phyloP scores from a whole-genome alignment of 2,113 vertebrate species.

The Tor tambroides region DNA sequence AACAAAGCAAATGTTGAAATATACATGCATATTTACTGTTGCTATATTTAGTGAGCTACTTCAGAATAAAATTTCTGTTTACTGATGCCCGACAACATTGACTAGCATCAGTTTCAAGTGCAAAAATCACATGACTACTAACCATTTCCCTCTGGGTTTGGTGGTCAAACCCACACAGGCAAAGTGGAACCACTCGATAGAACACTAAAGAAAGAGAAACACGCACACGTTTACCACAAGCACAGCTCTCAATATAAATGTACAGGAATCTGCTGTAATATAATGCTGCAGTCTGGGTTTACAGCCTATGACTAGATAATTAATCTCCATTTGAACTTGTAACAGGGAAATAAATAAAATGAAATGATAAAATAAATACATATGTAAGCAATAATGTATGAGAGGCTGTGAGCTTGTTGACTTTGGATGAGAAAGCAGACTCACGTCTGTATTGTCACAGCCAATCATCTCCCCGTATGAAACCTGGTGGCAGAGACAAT shows the following conservation, averaged over 20 bases:
- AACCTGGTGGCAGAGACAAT: slow-evolving; percentile 92
- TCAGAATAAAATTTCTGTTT: not conserved
- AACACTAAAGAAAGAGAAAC: slow-evolving; percentile 76
- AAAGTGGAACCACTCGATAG: slow-evolving; percentile 93
- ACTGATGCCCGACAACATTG: not conserved
- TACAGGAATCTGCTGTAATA: not conserved
- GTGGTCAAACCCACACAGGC: slow-evolving; percentile 90
- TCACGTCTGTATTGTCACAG: slow-evolving; percentile 91
- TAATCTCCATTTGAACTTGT: not conserved
- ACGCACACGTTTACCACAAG: not conserved
- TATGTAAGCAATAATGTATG: not conserved
- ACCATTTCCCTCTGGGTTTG: slow-evolving; percentile 91
- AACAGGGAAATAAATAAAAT: not conserved
- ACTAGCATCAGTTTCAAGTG: slow-evolving; percentile 24
- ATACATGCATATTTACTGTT: not conserved
- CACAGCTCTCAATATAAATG: not conserved
- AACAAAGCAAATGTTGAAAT: not conserved
- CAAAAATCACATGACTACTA: slow-evolving; percentile 61
- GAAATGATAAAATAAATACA: not conserved
- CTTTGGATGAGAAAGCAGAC: slow-evolving; percentile 51
- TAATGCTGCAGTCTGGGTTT: not conserved
- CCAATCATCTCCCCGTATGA: slow-evolving; percentile 93
- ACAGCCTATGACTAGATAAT: not conserved
- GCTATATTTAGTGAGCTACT: not conserved
- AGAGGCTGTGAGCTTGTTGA: not conserved